These are phyloP conservation scores for Ooceraea biroi DNA, from an alignment of 1,140 invertebrate species.

Conservation along the genomic window DNA sequence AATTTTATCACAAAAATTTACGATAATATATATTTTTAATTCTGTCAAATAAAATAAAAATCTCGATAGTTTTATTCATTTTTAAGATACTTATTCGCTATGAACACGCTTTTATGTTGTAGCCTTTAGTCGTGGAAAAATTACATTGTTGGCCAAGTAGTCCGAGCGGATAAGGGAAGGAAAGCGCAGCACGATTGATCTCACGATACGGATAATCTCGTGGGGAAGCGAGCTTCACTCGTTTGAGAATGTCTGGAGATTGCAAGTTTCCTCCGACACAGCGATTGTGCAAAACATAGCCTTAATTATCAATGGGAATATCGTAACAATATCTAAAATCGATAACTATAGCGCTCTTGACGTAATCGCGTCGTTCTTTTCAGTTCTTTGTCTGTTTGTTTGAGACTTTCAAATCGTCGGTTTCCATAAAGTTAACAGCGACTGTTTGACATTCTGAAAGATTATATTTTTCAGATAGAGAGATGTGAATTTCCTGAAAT, in stretches of 20 bases:
- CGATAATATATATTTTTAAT: neutral
- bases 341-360: neutral
- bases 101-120: neutral
- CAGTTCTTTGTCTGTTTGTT: too few species aligned
- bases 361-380: neutral
- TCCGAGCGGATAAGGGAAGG: constrained; percentile 59
- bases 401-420: neutral
- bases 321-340: neutral
- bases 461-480: neutral
- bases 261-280: constrained; percentile 24
- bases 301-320: constrained; percentile 43
- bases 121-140: constrained; percentile 20
- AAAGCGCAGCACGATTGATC: constrained; percentile 60
- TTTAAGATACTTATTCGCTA: neutral
- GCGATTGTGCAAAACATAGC: constrained; percentile 16
- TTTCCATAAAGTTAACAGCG: neutral
- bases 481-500: too few species aligned
- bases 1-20: neutral
- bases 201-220: constrained; percentile 59
- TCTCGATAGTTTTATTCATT: too few species aligned
- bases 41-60: neutral
- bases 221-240: constrained; percentile 45
- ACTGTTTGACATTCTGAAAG: neutral
- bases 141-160: constrained; percentile 34
- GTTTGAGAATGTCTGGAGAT: constrained; percentile 53